Percentiles rank a stretch among this genome's conserved stretches.
phyloP scores from a whole-genome alignment of 2,888 invertebrate species.

The Heliconius erato region DNA sequence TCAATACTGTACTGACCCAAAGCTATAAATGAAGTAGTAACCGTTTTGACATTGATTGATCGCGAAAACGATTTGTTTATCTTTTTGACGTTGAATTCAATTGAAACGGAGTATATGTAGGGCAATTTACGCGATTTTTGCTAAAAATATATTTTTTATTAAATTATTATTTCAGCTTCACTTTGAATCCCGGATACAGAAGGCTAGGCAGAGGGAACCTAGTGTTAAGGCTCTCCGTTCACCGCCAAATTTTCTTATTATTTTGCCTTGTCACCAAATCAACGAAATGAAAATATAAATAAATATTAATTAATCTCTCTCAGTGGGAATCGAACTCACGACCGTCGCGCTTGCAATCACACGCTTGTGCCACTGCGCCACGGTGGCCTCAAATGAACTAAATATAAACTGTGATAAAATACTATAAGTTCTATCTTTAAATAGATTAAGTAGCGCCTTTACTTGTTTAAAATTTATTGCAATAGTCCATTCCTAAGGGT shows the following conservation, averaged over 20 bases:
- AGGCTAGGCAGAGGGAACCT: background rate
- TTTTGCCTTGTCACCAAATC: too few relatives aligned
- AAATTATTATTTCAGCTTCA: background rate
- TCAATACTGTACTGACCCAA: background rate
- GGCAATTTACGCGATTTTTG: background rate
- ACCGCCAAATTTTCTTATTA: background rate
- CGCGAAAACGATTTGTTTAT: slow-evolving; percentile 11
- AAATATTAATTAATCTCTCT: background rate
- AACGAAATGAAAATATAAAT: background rate
- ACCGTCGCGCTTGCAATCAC: too few relatives aligned
- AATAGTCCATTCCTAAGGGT: too few relatives aligned
- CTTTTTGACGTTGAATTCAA: slow-evolving; percentile 7
- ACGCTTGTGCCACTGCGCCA: too few relatives aligned
- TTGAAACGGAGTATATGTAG: slow-evolving; percentile 3
- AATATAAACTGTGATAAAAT: too few relatives aligned
- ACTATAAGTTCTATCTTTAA: too few relatives aligned
- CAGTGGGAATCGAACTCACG: too few relatives aligned
- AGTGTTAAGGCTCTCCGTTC: background rate
- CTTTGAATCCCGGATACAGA: background rate
- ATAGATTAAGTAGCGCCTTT: too few relatives aligned
- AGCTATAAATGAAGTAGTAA: slow-evolving; percentile 9
- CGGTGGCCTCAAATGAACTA: too few relatives aligned
- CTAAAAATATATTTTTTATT: background rate
- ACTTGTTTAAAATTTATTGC: too few relatives aligned
- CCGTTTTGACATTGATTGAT: slow-evolving; percentile 12